Evolutionary conservation across 1,140 invertebrate species (phyloP), one percentile per base, ranked within the genome.

Genomic region (Eupeodes corollae): DNA sequence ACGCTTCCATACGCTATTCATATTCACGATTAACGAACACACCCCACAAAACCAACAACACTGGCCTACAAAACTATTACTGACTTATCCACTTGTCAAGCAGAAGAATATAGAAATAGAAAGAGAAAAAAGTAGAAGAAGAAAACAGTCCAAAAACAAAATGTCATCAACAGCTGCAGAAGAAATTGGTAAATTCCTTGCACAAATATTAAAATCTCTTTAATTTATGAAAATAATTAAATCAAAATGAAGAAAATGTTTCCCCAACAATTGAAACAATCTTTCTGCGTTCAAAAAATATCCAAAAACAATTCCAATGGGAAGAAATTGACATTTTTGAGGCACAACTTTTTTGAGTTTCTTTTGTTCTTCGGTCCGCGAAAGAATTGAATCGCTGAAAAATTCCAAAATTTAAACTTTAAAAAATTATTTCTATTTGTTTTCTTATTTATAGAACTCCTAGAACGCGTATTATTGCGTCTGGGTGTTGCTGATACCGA

Each of bases 401-500:
- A n/a, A 33, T 33, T 13, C 13, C 13, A 33, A 33, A 33, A 33
- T 39, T 9, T 11, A 39, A 8, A 8, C 10, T 39, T 16, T 13
- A 19, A 13, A 42, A n/a, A n/a, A n/a, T n/a, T n/a, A n/a, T n/a
- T n/a, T n/a, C n/a, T n/a, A n/a, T n/a, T n/a, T n/a, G n/a, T 40
- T 47, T 3, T 13, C 15, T 50, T 12, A 3, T 37, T 50, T 48
- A 6, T 3, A 88, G 86, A 82, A 65, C 74, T 93, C 39, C 71
- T 96, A 57, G 91, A 95, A 64, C 75, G 90, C 52, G 88, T 95
- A 5, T 88, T 94, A 63, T 71, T 94, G 39, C 77, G 89, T 34
- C 78, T 96, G 56, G 89, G 88, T 2, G 84, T 84, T 57, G 85
- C 87, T 5, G 88, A 93, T 54, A 83, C 79, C 19, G 91, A 95